Percentiles rank a stretch among this genome's conserved stretches.
Evolutionary conservation across 1,140 invertebrate genomes (phyloP).

Genomic region (Neotoxoptera formosana): DNA sequence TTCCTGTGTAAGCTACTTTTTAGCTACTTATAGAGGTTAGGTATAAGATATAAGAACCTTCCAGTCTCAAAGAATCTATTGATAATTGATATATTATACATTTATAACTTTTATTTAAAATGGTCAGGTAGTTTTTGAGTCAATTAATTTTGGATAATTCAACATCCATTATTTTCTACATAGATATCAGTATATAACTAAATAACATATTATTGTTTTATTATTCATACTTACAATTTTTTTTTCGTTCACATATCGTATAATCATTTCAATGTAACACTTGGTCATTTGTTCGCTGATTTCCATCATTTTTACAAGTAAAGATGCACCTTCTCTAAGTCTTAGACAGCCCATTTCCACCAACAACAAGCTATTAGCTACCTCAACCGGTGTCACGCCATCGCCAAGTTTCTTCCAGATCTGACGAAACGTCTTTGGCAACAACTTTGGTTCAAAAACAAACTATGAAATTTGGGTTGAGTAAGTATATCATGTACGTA

Average conservation of each 20-base stretch:
- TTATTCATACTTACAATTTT: constrained; percentile 28
- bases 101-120: too few species aligned
- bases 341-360: constrained; percentile 28
- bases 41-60: too few species aligned
- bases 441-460: constrained; percentile 16
- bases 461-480: constrained; percentile 15
- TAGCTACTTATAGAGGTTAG: too few species aligned
- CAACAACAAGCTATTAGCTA: constrained; percentile 37
- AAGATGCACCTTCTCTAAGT: neutral
- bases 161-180: too few species aligned
- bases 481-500: neutral
- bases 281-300: neutral
- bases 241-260: neutral
- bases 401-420: constrained; percentile 44
- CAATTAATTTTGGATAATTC: too few species aligned
- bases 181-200: neutral
- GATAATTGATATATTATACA: too few species aligned
- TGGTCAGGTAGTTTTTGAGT: too few species aligned
- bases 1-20: too few species aligned
- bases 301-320: neutral
- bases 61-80: too few species aligned
- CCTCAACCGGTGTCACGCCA: neutral
- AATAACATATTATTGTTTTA: neutral
- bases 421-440: neutral
- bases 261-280: constrained; percentile 39